Evolutionary conservation across 2,797 vertebrate species (phyloP).

Genomic region (Diceros bicornis): DNA sequence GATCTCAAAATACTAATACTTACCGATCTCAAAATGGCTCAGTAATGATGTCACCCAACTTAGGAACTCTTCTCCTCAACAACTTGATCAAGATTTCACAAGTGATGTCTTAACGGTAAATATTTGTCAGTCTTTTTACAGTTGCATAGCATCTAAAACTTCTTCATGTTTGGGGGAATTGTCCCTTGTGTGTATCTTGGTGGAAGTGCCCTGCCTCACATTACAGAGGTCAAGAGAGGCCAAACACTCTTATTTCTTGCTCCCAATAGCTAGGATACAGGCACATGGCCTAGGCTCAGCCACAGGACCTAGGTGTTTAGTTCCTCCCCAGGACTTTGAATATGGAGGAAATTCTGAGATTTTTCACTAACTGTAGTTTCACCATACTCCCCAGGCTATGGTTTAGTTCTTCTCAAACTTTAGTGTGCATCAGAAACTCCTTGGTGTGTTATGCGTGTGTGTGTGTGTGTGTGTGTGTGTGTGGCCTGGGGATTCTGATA

Average conservation of each 20-base stretch:
- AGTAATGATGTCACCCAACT: not conserved
- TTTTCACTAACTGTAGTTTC: slow-evolving; percentile 6
- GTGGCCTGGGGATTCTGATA: not conserved
- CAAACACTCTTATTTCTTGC: not conserved
- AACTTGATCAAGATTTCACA: not conserved
- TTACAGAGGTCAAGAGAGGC: not conserved
- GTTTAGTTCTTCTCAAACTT: slow-evolving; percentile 24
- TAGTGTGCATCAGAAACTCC: not conserved
- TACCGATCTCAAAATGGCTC: slow-evolving; percentile 23
- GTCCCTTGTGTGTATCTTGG: not conserved
- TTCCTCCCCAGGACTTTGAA: not conserved
- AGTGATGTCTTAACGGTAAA: not conserved
- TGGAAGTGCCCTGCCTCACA: not conserved
- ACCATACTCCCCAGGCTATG: not conserved
- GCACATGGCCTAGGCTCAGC: not conserved
- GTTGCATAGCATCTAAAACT: not conserved
- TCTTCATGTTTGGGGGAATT: not conserved
- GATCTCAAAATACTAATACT: slow-evolving; percentile 18
- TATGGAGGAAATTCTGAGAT: not conserved
- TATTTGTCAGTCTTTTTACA: not conserved
- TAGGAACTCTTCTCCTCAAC: not conserved
- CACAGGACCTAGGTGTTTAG: slow-evolving; percentile 8
- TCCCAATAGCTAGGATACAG: not conserved
- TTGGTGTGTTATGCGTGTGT: not conserved
- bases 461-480: not conserved